phyloP scores from a whole-genome alignment of 2,888 invertebrate genomes.

The Stenoptilia bipunctidactyla region DNA sequence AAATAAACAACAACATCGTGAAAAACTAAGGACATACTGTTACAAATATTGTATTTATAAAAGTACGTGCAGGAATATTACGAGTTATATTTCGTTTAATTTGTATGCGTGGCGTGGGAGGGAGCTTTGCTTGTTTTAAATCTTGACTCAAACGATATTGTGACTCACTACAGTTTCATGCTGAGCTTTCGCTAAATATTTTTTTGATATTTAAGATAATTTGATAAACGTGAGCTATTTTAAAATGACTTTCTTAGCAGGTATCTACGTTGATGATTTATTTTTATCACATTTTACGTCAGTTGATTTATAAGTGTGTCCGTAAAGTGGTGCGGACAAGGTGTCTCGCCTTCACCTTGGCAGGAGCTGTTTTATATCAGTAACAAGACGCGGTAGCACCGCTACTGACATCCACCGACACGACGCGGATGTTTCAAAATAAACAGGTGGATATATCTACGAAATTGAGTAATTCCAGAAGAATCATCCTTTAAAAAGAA shows the following conservation, averaged over 20 bases:
- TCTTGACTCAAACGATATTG: background rate
- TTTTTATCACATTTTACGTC: conserved; percentile 28
- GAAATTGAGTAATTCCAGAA: too few species aligned
- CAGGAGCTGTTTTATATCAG: conserved; percentile 53
- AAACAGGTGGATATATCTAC: conserved; percentile 51
- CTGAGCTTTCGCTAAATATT: background rate
- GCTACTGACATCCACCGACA: conserved; percentile 33
- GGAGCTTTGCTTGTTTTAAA: background rate
- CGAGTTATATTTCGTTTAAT: too few species aligned
- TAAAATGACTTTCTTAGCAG: conserved; percentile 19
- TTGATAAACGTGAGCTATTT: too few species aligned
- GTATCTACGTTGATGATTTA: conserved; percentile 9
- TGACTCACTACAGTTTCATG: background rate
- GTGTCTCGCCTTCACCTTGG: conserved; percentile 61
- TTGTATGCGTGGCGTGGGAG: too few species aligned
- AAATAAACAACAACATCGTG: too few species aligned
- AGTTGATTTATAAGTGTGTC: conserved; percentile 45
- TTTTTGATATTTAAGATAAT: too few species aligned
- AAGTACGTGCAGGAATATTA: too few species aligned
- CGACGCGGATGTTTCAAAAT: conserved; percentile 48
- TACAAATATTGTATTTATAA: too few species aligned
- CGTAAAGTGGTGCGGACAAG: conserved; percentile 37
- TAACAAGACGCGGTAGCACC: conserved; percentile 40
- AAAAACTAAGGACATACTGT: too few species aligned
- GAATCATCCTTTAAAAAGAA: too few species aligned